A percentile compares a stretch with the other conserved stretches of the same genome.
Evolutionary conservation across 1,140 invertebrate species (phyloP).

Genomic region (Eufriesea mexicana): DNA sequence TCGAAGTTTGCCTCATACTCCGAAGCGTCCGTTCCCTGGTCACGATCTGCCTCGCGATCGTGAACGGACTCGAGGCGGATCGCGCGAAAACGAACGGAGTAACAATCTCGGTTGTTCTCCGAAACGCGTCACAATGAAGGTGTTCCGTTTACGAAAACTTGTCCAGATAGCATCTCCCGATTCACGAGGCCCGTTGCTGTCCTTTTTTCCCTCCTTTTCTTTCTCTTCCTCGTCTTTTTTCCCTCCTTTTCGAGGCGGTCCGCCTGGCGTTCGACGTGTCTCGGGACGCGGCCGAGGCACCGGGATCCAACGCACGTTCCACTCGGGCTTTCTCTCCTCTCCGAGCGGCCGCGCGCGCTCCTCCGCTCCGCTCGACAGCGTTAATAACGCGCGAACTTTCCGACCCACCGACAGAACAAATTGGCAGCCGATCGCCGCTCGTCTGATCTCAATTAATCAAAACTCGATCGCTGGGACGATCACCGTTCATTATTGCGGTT

Average conservation of each 20-base stretch:
- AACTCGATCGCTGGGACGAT: conserved; percentile 54
- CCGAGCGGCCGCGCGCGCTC: neutral
- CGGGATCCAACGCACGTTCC: neutral
- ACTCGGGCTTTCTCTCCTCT: neutral
- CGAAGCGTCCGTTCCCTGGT: too few relatives aligned
- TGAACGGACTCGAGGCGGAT: neutral
- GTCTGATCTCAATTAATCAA: conserved; percentile 65
- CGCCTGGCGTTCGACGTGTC: neutral
- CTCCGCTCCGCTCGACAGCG: conserved; percentile 8
- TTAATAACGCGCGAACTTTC: conserved; percentile 61
- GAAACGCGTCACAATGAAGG: conserved; percentile 8
- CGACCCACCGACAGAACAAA: conserved; percentile 59
- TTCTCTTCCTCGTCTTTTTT: neutral
- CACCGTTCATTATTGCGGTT: conserved; percentile 59
- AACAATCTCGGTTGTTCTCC: neutral
- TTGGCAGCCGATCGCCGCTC: conserved; percentile 56
- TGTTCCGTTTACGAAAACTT: conserved; percentile 41
- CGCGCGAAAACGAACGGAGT: neutral
- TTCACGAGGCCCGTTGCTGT: neutral
- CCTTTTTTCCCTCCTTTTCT: neutral
- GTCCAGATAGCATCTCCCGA: conserved; percentile 39
- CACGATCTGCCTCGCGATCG: neutral
- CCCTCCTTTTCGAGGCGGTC: too few relatives aligned
- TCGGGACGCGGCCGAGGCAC: too few relatives aligned
- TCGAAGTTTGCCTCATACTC: too few relatives aligned